A percentile compares a stretch with the other conserved stretches of the same genome.
phyloP scores from a whole-genome alignment of 2,113 vertebrate genomes.

The Conger conger region DNA sequence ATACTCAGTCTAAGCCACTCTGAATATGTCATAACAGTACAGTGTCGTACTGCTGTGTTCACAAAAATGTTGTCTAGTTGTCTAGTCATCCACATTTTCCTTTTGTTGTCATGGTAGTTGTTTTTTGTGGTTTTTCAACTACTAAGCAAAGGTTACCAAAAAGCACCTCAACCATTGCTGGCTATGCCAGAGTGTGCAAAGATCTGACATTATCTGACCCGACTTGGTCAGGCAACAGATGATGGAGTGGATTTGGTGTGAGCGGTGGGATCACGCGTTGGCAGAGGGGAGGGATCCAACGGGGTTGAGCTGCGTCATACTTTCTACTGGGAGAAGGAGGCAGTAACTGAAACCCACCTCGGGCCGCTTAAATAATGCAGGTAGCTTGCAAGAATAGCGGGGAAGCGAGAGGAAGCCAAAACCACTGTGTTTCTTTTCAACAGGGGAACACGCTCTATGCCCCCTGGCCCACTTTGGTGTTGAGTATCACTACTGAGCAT shows the following conservation, averaged over 20 bases:
- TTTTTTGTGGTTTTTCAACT: no score
- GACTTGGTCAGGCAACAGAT: background rate
- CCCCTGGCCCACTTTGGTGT: background rate
- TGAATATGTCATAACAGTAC: background rate
- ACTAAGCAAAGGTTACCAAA: no score
- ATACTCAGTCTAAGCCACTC: background rate
- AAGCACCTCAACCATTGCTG: no score
- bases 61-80: background rate
- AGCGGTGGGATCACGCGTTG: background rate
- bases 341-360: conserved; percentile 40
- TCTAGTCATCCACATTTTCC: background rate
- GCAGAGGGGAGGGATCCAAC: background rate
- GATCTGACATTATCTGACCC: background rate
- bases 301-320: background rate
- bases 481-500: conserved; percentile 7
- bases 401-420: conserved; percentile 9
- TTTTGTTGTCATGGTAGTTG: no score
- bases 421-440: conserved; percentile 26
- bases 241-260: background rate
- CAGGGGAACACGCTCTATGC: conserved; percentile 10
- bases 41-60: background rate
- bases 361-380: conserved; percentile 48
- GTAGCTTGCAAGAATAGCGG: background rate
- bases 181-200: background rate
- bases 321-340: conserved; percentile 11